Evolutionary conservation across 1,140 invertebrate genomes (phyloP), one percentile per base, ranked within the genome.

Genomic region (Drosophila bipectinata): DNA sequence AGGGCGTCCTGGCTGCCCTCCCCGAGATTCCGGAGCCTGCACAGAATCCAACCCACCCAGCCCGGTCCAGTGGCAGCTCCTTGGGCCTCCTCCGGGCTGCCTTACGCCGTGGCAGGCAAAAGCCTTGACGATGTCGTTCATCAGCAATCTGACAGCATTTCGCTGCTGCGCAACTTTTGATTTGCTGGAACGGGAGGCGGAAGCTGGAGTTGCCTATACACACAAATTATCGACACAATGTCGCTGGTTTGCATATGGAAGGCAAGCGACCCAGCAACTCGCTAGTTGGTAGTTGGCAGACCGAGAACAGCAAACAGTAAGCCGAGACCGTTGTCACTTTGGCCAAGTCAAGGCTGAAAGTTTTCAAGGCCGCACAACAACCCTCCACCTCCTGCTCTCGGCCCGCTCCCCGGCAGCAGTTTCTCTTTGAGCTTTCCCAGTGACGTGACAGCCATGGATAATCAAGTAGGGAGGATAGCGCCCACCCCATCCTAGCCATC

Each of bases 171-270:
- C 77, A 82, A 68, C 62, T 77, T 82, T 53, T 77, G 77, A 75
- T 64, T 79, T 39, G 53, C 18, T 47, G 44, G 44, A 47, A 47
- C 8, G 44, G 32, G 48, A 57, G 57, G 37, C 48, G 61, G 47
- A 72, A 60, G 61, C 54, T 54, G 62, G 72, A 68, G 61, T 61
- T 74, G 68, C 24, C 61, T 69, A 77, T 74, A 81, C 64, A 83
- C 66, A 83, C 79, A 82, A 82, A 82, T 83, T 82, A 82, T 82
- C 74, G 79, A 78, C 79, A 82, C 73, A 82, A 78, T 81, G 79
- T 82, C 61, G 72, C 78, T 51, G 57, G 37, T 49, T 56, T 72
- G 74, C 59, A 78, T 69, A 69, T 62, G 79, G 59, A 68, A 77
- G 76, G 28, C 49, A 58, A 47, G 60, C 56, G 34, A 32, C n/a